phyloP scores from a whole-genome alignment of 2,113 vertebrate genomes.

The Menidia beryllina region DNA sequence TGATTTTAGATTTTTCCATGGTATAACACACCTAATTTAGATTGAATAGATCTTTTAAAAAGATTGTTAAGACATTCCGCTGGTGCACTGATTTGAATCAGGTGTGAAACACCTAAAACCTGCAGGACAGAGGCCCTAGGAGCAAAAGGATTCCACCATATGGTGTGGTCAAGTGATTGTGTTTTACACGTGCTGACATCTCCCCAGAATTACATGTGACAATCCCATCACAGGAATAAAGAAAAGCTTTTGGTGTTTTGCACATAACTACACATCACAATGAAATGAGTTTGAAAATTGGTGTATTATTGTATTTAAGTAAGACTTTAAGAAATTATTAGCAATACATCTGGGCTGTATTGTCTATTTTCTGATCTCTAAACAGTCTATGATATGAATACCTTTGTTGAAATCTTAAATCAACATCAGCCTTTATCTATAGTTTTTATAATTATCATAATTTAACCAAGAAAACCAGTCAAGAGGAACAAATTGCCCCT shows the following conservation, averaged over 20 bases:
- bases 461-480: slow-evolving; percentile 46
- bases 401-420: slow-evolving; percentile 1
- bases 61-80: no score
- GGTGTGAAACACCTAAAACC: no score
- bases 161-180: neutral
- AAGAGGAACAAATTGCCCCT: slow-evolving; percentile 57
- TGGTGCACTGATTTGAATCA: no score
- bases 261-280: neutral
- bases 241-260: neutral
- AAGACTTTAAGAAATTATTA: neutral
- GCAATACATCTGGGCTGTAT: neutral
- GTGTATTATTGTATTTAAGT: neutral
- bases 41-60: no score
- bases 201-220: neutral
- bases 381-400: neutral
- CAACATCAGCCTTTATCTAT: neutral
- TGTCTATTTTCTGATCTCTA: neutral
- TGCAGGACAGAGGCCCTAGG: no score
- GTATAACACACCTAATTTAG: no score
- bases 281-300: neutral
- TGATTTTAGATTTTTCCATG: no score
- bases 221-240: neutral
- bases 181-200: neutral
- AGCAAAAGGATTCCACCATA: no score
- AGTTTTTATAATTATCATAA: slow-evolving; percentile 40